phyloP scores from a whole-genome alignment of 2,888 invertebrate genomes.

The Lithophane ornitopus region DNA sequence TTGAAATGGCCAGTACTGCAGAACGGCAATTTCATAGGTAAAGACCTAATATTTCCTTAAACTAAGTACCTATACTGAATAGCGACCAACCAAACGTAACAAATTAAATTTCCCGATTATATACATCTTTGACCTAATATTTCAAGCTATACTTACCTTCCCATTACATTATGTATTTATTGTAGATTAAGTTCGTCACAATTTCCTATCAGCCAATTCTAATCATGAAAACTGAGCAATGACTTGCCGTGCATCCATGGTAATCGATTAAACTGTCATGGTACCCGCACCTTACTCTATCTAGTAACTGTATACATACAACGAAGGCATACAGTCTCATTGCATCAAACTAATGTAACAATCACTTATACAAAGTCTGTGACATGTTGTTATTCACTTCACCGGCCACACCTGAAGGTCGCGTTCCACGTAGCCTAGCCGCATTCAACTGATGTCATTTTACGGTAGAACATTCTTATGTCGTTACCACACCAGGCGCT shows the following conservation, averaged over 20 bases:
- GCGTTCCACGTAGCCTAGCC: slow-evolving; percentile 67
- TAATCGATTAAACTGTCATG: slow-evolving; percentile 23
- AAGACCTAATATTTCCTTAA: slow-evolving; percentile 10
- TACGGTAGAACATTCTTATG: slow-evolving; percentile 77
- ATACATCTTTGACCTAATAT: background rate
- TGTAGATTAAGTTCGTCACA: background rate
- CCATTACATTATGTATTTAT: background rate
- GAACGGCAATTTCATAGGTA: no score
- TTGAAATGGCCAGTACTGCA: no score
- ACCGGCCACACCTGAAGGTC: slow-evolving; percentile 78
- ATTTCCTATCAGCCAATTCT: background rate
- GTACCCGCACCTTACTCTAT: background rate
- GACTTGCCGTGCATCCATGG: slow-evolving; percentile 1
- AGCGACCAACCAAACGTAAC: background rate
- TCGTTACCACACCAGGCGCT: slow-evolving; percentile 76
- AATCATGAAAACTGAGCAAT: slow-evolving; percentile 2
- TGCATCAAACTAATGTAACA: slow-evolving; percentile 62
- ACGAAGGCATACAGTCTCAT: slow-evolving; percentile 48
- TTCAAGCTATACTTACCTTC: background rate
- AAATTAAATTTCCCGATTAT: background rate
- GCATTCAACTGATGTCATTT: slow-evolving; percentile 75
- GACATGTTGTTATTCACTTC: slow-evolving; percentile 67
- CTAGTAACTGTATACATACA: background rate
- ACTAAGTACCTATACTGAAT: background rate
- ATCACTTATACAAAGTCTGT: slow-evolving; percentile 54